Base-by-base conservation (phyloP, 1,140 invertebrate genomes). In the Ceratina calcarata region DNA sequence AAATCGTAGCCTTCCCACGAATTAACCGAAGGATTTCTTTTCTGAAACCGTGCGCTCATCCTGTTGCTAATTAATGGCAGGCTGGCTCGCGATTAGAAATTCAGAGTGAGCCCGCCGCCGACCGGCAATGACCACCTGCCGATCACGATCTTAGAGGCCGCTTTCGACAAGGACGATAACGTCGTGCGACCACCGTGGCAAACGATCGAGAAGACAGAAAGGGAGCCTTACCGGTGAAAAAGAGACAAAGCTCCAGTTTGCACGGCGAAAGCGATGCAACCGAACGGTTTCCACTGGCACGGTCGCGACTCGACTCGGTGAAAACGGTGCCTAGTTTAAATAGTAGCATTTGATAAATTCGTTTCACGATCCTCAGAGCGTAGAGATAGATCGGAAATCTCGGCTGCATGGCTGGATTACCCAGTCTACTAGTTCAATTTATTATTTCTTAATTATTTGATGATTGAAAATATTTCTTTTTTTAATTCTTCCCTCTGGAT, bases 121-220 rank as follows among this genome's bases (percentile, higher is more conserved):
- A 24, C 77, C 69, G 58, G 73, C 80, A 80, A 82, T 85, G 76
- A 70, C 71, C 83, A 85, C 76, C 83, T 86, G 83, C 83, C 71
- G 82, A 79, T 81, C 82, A 81, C 80, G 77, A 85, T 85, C 62
- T 62, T 74, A 62, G 55, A 78, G 83, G 70, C 80, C 73, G 62
- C 85, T 86, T 86, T 85, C 84, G 73, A 86, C 84, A 83, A 80
- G 77, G 83, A 83, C 85, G 83, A 85, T 85, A 80, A 80, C 81
- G 53, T 15, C 18, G 24, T 27, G 24, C 49, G 78, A 49, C 61
- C 67, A 60, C 51, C 20, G n/a, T 64, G 61, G 55, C 24, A 64
- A 73, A 45, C 62, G 60, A 45, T 57, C 16, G 27, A 16, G 27
- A 57, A 32, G 55, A 75, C 64, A 64, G 65, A 62, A 57, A 55